phyloP scores from a whole-genome alignment of 2,888 invertebrate genomes.

The Venusia cambrica region DNA sequence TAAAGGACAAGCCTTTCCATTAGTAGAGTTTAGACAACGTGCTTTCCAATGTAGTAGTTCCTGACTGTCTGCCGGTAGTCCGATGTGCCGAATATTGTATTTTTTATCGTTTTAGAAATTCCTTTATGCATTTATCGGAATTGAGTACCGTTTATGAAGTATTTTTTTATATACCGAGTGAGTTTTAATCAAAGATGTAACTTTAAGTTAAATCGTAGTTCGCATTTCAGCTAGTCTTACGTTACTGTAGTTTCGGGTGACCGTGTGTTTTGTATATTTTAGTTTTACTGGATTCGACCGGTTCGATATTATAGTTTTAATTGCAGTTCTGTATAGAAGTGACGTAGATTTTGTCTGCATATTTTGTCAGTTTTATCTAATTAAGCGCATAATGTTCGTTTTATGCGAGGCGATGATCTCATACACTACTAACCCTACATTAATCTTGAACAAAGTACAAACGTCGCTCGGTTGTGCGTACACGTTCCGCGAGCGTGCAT shows the following conservation, averaged over 20 bases:
- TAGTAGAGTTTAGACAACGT: constrained; percentile 41
- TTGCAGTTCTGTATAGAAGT: constrained; percentile 63
- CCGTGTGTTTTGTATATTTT: constrained; percentile 73
- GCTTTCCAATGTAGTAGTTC: constrained; percentile 69
- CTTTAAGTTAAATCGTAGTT: constrained; percentile 74
- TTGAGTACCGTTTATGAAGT: constrained; percentile 65
- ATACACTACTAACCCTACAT: constrained; percentile 71
- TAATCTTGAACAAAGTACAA: constrained; percentile 76
- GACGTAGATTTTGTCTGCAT: constrained; percentile 65
- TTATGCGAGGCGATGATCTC: constrained; percentile 77
- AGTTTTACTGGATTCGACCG: constrained; percentile 55
- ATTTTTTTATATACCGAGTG: constrained; percentile 72
- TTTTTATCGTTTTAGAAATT: constrained; percentile 46
- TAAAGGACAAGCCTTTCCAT: constrained; percentile 27
- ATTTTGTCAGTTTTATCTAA: constrained; percentile 73
- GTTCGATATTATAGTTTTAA: constrained; percentile 54
- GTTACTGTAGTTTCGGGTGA: constrained; percentile 67
- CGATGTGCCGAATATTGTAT: constrained; percentile 34
- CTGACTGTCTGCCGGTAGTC: constrained; percentile 50
- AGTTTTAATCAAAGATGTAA: constrained; percentile 80
- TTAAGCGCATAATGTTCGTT: constrained; percentile 65
- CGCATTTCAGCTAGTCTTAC: constrained; percentile 81
- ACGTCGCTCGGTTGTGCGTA: constrained; percentile 42
- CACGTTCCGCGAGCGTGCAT: constrained; percentile 53
- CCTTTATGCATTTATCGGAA: constrained; percentile 66